phyloP scores from a whole-genome alignment of 2,113 vertebrate species.

The Asarcornis scutulata region DNA sequence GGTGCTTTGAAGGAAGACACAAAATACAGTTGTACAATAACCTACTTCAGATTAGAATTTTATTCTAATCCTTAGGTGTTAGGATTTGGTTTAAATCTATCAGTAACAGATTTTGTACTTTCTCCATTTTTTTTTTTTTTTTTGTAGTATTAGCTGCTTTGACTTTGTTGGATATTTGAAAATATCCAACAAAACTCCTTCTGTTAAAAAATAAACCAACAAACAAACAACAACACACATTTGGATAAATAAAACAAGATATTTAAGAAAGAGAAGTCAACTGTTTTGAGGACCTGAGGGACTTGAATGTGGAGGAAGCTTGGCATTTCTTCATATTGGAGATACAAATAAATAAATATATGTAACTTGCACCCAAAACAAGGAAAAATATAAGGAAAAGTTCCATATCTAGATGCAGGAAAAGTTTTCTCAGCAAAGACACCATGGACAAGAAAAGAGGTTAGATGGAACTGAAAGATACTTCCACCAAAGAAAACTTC shows the following conservation, averaged over 20 bases:
- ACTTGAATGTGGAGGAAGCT: neutral
- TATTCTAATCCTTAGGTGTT: neutral
- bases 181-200: no score
- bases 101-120: neutral
- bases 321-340: slow-evolving; percentile 1
- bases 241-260: slow-evolving; percentile 23
- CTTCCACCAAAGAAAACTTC: neutral
- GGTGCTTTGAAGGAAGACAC: neutral
- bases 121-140: neutral
- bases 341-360: neutral
- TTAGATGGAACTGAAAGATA: neutral
- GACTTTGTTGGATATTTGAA: neutral
- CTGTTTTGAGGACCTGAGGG: neutral
- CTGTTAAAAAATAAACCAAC: no score
- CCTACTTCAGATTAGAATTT: neutral
- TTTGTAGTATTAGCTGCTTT: neutral
- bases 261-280: slow-evolving; percentile 27
- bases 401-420: neutral
- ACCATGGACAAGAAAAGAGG: neutral
- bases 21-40: neutral
- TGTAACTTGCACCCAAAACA: neutral
- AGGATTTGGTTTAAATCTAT: neutral
- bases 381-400: neutral
- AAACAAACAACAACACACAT: neutral
- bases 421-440: neutral